A percentile compares a stretch with the other conserved stretches of the same genome.
phyloP scores from a whole-genome alignment of 2,888 invertebrate genomes.

The Ennomos erosarius region DNA sequence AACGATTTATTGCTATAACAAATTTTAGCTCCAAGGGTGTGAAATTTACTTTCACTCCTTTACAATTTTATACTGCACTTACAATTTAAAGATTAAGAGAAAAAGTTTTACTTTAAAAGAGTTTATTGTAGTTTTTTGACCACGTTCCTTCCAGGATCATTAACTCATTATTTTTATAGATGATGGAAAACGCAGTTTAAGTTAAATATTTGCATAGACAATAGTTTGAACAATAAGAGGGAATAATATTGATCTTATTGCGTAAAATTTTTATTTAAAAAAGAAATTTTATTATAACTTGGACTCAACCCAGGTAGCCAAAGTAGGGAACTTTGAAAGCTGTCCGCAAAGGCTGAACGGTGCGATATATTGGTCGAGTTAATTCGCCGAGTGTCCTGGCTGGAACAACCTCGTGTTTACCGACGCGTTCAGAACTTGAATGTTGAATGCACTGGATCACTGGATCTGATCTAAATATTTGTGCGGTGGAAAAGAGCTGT shows the following conservation, averaged over 20 bases:
- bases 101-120: no score
- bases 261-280: no score
- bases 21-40: conserved; percentile 30
- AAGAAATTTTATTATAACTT: conserved; percentile 10
- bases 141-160: no score
- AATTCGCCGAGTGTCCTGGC: conserved; percentile 48
- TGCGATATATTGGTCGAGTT: conserved; percentile 53
- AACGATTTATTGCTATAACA: conserved; percentile 40
- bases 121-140: no score
- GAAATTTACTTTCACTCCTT: conserved; percentile 21
- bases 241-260: no score
- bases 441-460: not conserved
- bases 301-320: conserved; percentile 40
- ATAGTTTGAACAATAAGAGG: no score
- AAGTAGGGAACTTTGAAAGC: conserved; percentile 52
- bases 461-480: no score
- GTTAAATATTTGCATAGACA: no score
- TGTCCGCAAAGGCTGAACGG: conserved; percentile 49
- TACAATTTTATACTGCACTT: not conserved
- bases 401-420: conserved; percentile 31
- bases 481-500: no score
- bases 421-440: conserved; percentile 5
- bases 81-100: no score
- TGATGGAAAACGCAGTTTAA: no score
- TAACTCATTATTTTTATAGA: no score